Evolutionary conservation across 2,888 invertebrate species (phyloP), one percentile per base, ranked within the genome.

Genomic region (Carterocephalus palaemon): DNA sequence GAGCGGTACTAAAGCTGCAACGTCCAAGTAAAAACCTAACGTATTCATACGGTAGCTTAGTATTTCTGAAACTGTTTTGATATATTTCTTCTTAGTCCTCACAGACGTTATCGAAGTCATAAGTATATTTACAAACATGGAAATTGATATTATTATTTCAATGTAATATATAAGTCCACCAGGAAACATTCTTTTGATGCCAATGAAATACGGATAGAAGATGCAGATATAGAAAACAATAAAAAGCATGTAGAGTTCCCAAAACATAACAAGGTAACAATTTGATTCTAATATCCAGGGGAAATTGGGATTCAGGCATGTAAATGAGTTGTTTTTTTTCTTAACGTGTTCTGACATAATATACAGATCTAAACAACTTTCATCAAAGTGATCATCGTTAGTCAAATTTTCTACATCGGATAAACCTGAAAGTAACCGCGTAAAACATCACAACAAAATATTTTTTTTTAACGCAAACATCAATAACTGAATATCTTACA

Each of bases 221-320:
- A 87, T 48, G 49, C 82, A 82, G 15, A 88, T 69, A 33, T 78
- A 78, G 10, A 79, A 63, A 15, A 87, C 81, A 12, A 84, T 59
- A 3, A 63, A 41, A 1, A 87, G 66, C 69, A 88, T 85, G 33
- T 76, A 75, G 10, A 75, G 46, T 52, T 88, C 80, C 89, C 89
- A 89, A 47, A 77, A 77, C 60, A 74, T 77, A 3, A 83, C 78
- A 2, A 88, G 68, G 12, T 70, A 63, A 39, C 86, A 84, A 12
- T 86, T 70, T 0, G 75, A 69, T 60, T 85, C 82, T 33, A 88
- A 58, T 47, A 88, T 83, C 85, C 87, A 88, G 3, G 88, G 88
- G 32, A 88, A 85, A 10, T 55, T 70, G 1, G 70, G 57, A 39
- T 70, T 66, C 15, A 84, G 54, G 47, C 81, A 84, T 4, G 84